Percentiles rank a stretch among this genome's conserved stretches.
Evolutionary conservation across 2,888 invertebrate genomes (phyloP).

Genomic region (Bhutanitis thaidina): DNA sequence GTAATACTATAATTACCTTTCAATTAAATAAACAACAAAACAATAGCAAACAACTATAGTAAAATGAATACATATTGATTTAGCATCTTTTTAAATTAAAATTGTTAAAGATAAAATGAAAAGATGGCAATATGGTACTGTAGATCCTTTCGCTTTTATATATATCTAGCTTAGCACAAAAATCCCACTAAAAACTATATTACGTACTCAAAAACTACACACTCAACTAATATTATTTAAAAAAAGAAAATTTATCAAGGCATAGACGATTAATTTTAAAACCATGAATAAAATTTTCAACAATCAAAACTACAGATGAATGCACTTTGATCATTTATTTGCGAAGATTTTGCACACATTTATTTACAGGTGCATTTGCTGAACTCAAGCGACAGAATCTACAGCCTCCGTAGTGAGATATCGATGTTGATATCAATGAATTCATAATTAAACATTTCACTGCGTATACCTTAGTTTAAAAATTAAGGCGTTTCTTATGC

Average conservation of each 20-base stretch:
- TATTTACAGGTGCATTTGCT: conserved; percentile 36
- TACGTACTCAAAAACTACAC: neutral
- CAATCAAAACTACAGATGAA: neutral
- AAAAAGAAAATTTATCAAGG: no score
- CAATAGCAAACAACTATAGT: neutral
- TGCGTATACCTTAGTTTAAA: neutral
- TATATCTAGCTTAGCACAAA: neutral
- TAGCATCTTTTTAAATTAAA: neutral
- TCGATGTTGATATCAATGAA: conserved; percentile 4
- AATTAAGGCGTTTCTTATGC: neutral
- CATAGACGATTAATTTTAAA: neutral
- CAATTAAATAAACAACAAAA: neutral
- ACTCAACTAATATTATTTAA: neutral
- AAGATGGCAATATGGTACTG: conserved; percentile 25
- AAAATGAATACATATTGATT: neutral
- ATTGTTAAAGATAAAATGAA: neutral
- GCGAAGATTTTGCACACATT: neutral
- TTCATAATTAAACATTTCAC: neutral
- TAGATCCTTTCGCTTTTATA: conserved; percentile 47
- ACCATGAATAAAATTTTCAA: neutral
- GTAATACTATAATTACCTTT: no score
- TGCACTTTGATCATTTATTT: neutral
- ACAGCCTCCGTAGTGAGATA: conserved; percentile 34
- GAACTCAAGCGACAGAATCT: conserved; percentile 57
- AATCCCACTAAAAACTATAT: no score